These are phyloP conservation scores for Hirtodrosophila histrioides DNA, from an alignment of 2,888 invertebrate species.

Conservation along the genomic window DNA sequence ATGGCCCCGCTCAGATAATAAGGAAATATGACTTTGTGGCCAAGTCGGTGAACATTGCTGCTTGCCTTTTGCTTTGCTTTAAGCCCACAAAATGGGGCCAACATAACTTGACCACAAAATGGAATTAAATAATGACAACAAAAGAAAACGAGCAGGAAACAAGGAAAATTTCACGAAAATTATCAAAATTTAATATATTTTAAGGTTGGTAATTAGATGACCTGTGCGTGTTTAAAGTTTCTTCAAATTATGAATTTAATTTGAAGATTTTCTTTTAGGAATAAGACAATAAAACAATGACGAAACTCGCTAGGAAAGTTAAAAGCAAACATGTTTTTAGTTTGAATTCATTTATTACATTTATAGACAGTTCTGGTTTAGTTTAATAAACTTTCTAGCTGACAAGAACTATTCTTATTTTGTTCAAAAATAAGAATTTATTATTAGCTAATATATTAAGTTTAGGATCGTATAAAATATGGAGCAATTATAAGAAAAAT, in stretches of 20 bases:
- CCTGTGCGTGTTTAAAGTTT: constrained; percentile 1
- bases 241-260: constrained; percentile 8
- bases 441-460: no score
- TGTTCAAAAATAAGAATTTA: no score
- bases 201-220: constrained; percentile 27
- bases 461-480: no score
- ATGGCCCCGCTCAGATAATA: constrained; percentile 63
- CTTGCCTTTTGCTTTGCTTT: constrained; percentile 29
- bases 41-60: constrained; percentile 32
- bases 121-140: constrained; percentile 48
- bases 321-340: no score
- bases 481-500: no score
- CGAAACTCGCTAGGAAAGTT: no score
- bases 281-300: no score
- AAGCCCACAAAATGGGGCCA: constrained; percentile 42
- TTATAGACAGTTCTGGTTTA: no score
- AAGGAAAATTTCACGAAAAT: constrained; percentile 17
- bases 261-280: neutral
- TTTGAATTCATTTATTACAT: no score
- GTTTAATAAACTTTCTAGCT: no score
- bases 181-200: constrained; percentile 50
- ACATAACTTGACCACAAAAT: constrained; percentile 16
- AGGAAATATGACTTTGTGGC: constrained; percentile 72
- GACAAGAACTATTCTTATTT: no score
- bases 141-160: constrained; percentile 15